These are phyloP conservation scores for Struthio camelus DNA, from an alignment of 2,113 vertebrate species.

Conservation along the genomic window DNA sequence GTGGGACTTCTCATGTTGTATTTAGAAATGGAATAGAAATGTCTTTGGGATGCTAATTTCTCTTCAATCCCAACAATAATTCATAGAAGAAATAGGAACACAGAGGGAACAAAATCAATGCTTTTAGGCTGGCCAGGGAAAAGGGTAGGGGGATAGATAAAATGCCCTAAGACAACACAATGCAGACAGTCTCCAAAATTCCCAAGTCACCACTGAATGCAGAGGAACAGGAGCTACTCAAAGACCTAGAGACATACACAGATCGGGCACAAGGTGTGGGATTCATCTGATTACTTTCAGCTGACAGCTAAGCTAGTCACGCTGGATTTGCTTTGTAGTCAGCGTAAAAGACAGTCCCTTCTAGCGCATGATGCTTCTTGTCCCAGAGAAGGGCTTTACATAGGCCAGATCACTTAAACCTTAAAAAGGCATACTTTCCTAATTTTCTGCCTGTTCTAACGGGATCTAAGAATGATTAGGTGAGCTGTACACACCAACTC, in stretches of 20 bases:
- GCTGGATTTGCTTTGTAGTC: neutral
- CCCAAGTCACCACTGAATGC: neutral
- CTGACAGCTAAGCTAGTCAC: neutral
- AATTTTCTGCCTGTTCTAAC: neutral
- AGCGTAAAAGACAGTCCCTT: neutral
- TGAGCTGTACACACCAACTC: neutral
- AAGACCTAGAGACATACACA: neutral
- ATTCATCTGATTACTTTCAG: neutral
- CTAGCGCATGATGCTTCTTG: neutral
- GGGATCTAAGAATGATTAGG: neutral
- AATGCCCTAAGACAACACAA: neutral
- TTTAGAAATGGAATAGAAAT: neutral
- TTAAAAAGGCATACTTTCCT: neutral
- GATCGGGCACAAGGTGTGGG: neutral
- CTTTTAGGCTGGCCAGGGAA: neutral
- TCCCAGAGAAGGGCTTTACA: neutral
- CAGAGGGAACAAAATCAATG: neutral
- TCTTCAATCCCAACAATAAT: neutral
- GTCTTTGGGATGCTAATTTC: neutral
- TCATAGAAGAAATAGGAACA: no score
- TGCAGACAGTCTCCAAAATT: neutral
- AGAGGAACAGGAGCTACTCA: neutral
- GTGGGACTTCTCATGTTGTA: neutral
- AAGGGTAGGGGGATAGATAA: neutral
- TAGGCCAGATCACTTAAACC: neutral